These are phyloP conservation scores for Oreochromis spilurus DNA, from an alignment of 2,113 vertebrate genomes.

Conservation along the genomic window DNA sequence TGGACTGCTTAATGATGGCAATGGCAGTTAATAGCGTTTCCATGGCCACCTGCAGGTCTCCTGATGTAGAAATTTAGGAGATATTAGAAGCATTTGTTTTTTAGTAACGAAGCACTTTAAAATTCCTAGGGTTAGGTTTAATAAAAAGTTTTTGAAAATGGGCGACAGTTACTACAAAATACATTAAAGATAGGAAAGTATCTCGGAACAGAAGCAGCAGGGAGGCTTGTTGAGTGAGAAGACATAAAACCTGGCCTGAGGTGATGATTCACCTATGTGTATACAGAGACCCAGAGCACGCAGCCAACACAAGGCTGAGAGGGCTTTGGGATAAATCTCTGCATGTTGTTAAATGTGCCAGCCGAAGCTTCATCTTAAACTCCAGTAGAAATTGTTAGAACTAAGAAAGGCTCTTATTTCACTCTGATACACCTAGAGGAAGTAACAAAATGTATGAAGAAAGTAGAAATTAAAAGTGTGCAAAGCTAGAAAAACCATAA, in stretches of 20 bases:
- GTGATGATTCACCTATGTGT: not conserved
- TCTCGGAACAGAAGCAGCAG: not conserved
- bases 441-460: not conserved
- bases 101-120: not conserved
- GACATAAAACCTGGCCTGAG: not conserved
- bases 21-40: conserved; percentile 93
- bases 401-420: not conserved
- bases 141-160: not conserved
- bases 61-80: conserved; percentile 53
- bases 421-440: not conserved
- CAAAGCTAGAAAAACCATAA: not conserved
- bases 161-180: not conserved
- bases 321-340: not conserved
- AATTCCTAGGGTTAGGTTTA: not conserved
- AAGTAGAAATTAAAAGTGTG: not conserved
- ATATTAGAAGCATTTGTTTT: not conserved
- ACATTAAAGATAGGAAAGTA: not conserved
- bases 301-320: not conserved
- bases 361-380: not conserved
- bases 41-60: conserved; percentile 85
- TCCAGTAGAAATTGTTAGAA: not conserved
- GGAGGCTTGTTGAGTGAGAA: not conserved
- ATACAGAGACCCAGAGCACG: not conserved
- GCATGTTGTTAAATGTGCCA: not conserved
- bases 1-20: conserved; percentile 93